Conservation (phyloP, 2,797 vertebrate genomes). For the Sebastes flavidus region DNA sequence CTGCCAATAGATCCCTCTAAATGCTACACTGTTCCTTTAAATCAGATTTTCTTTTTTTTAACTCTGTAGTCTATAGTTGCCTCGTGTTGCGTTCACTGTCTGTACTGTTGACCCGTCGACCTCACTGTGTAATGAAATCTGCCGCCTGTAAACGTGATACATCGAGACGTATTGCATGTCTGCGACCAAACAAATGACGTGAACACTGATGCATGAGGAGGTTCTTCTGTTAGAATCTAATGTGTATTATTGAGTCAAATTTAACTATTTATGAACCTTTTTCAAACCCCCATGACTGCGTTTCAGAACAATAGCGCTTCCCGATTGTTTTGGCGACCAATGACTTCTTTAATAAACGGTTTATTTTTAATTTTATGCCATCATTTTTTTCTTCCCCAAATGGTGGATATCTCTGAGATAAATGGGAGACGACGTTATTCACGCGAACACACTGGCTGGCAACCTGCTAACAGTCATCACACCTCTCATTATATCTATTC, state of each 20-base stretch:
- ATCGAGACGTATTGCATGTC: neutral
- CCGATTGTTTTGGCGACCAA: neutral
- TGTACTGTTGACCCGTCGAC: neutral
- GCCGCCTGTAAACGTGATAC: neutral
- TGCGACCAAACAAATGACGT: neutral
- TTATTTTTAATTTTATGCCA: neutral
- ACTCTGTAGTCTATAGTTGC: neutral
- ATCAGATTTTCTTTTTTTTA: neutral
- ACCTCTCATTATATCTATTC: slow-evolving; percentile 36
- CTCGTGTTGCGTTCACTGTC: neutral
- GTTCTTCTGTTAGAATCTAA: neutral
- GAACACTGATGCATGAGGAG: neutral
- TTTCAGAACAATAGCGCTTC: neutral
- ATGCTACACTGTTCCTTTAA: neutral
- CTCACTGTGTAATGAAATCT: neutral
- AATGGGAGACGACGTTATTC: slow-evolving; percentile 15
- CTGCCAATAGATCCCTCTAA: neutral
- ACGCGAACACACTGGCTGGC: slow-evolving; percentile 1
- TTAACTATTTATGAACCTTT: slow-evolving; percentile 2
- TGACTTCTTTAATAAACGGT: neutral
- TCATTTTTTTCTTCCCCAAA: neutral
- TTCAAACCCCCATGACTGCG: neutral
- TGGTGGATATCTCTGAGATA: neutral
- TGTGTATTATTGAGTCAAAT: neutral
- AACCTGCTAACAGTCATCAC: slow-evolving; percentile 28